Percentiles rank a stretch among this genome's conserved stretches.
phyloP scores from a whole-genome alignment of 2,888 invertebrate genomes.

The Hedychridium roseum region DNA sequence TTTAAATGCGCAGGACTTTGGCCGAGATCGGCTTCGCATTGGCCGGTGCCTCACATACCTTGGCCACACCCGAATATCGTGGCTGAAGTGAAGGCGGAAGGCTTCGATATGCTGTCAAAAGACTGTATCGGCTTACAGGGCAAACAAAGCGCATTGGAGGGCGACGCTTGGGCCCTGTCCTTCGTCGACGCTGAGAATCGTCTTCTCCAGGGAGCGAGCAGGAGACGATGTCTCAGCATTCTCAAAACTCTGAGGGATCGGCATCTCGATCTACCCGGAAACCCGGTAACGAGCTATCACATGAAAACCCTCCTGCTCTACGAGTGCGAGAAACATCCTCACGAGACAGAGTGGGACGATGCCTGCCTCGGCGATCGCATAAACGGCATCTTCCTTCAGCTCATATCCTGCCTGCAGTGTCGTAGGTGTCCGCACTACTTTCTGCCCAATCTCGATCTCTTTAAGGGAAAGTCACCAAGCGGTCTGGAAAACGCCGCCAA shows the following conservation, averaged over 20 bases:
- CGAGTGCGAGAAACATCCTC: conserved; percentile 96
- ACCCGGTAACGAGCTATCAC: conserved; percentile 90
- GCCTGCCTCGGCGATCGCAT: conserved; percentile 88
- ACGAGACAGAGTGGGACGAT: conserved; percentile 95
- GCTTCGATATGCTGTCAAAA: conserved; percentile 91
- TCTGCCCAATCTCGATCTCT: conserved; percentile 89
- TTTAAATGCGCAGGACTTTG: conserved; percentile 94
- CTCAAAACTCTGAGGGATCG: conserved; percentile 89
- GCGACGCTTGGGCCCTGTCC: conserved; percentile 93
- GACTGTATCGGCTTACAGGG: conserved; percentile 83
- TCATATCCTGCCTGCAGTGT: conserved; percentile 96
- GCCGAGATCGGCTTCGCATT: conserved; percentile 93
- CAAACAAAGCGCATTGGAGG: conserved; percentile 90
- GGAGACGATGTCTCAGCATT: conserved; percentile 86
- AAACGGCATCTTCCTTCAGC: conserved; percentile 91
- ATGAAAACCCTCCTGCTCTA: conserved; percentile 89
- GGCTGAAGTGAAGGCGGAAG: conserved; percentile 92
- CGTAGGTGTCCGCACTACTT: conserved; percentile 95
- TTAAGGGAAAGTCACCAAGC: conserved; percentile 90
- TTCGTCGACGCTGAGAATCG: conserved; percentile 92
- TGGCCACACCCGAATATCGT: conserved; percentile 94
- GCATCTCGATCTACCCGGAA: conserved; percentile 86
- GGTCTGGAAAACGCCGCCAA: conserved; percentile 92
- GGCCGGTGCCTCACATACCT: conserved; percentile 89
- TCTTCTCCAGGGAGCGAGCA: conserved; percentile 84